A percentile compares a stretch with the other conserved stretches of the same genome.
phyloP scores from a whole-genome alignment of 2,797 vertebrate species.

The Leptatherina wallacei region DNA sequence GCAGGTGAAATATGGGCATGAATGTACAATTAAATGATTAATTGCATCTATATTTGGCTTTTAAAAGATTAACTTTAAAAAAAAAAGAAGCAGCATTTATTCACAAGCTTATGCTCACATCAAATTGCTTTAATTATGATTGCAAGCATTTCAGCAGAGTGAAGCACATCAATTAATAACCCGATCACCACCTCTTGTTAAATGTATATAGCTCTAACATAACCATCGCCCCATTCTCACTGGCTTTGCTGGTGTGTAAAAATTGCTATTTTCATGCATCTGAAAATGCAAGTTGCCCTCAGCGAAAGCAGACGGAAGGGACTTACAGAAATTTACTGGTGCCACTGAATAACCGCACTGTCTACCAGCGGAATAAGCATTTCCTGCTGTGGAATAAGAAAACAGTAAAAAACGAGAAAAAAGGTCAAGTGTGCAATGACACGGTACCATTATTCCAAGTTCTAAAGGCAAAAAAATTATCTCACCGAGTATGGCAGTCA shows the following conservation, averaged over 20 bases:
- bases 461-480: slow-evolving; percentile 7
- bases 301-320: slow-evolving; percentile 84
- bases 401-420: slow-evolving; percentile 72
- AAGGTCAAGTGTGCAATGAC: slow-evolving; percentile 71
- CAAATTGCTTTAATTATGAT: slow-evolving; percentile 15
- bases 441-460: slow-evolving; percentile 49
- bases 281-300: slow-evolving; percentile 81
- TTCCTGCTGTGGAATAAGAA: slow-evolving; percentile 84
- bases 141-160: slow-evolving; percentile 65
- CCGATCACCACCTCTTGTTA: slow-evolving; percentile 14
- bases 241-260: slow-evolving; percentile 72
- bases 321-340: slow-evolving; percentile 85
- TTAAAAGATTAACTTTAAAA: neutral
- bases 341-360: slow-evolving; percentile 84
- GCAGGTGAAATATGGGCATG: slow-evolving; percentile 44
- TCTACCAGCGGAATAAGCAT: slow-evolving; percentile 83
- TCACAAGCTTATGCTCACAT: slow-evolving; percentile 7
- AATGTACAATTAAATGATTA: neutral
- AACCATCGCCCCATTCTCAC: slow-evolving; percentile 38
- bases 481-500: neutral
- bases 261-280: slow-evolving; percentile 81
- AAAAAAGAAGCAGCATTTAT: neutral
- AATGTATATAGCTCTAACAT: slow-evolving; percentile 16
- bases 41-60: neutral
- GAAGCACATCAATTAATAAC: slow-evolving; percentile 52